Evolutionary conservation across 2,888 invertebrate genomes (phyloP).

Genomic region (Cylloceria caligata): DNA sequence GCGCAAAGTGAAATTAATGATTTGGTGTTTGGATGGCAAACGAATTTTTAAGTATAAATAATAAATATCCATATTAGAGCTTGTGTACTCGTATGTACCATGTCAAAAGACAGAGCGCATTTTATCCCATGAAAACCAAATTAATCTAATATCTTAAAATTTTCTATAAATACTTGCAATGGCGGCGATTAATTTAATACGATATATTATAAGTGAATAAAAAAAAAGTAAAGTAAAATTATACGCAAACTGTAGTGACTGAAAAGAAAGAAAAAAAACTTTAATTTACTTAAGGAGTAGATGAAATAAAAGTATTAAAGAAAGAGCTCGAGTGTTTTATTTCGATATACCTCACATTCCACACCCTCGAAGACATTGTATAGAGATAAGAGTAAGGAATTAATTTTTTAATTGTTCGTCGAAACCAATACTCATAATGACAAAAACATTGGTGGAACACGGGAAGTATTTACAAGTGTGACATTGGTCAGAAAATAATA

Average conservation of each 20-base stretch:
- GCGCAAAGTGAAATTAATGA: constrained; percentile 46
- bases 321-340: constrained; percentile 65
- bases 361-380: constrained; percentile 9
- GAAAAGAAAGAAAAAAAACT: no score
- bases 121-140: constrained; percentile 71
- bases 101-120: constrained; percentile 70
- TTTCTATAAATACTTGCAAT: constrained; percentile 68
- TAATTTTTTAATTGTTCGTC: neutral
- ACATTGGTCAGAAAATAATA: constrained; percentile 31
- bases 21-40: constrained; percentile 46
- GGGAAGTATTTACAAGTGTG: constrained; percentile 18
- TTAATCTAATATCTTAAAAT: constrained; percentile 76
- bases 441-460: neutral
- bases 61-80: constrained; percentile 70
- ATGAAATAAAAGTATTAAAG: constrained; percentile 69
- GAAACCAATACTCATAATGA: neutral
- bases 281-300: constrained; percentile 78
- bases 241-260: constrained; percentile 82
- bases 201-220: constrained; percentile 67
- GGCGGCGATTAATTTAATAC: constrained; percentile 70
- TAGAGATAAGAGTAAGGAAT: constrained; percentile 12
- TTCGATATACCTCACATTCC: constrained; percentile 27
- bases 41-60: constrained; percentile 61
- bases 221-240: constrained; percentile 75
- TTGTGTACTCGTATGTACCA: constrained; percentile 70